phyloP scores from a whole-genome alignment of 2,888 invertebrate species.

The Leistus spinibarbis region DNA sequence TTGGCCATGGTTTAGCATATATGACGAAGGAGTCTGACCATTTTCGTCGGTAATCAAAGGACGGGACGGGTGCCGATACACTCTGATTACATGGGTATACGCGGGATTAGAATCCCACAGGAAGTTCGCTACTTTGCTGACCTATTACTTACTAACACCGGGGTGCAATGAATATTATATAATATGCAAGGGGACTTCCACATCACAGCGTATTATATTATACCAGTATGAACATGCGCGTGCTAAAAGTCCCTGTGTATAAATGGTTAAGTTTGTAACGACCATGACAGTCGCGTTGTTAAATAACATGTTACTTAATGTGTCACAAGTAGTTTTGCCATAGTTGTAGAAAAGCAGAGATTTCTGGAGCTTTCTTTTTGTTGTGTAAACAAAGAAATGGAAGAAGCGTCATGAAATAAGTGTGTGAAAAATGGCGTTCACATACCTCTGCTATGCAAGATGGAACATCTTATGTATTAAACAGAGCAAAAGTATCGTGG shows the following conservation, averaged over 20 bases:
- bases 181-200: slow-evolving; percentile 27
- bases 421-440: not conserved
- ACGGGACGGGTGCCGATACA: slow-evolving; percentile 18
- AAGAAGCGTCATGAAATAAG: not conserved
- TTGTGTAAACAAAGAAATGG: not conserved
- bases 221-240: not conserved
- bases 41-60: slow-evolving; percentile 18
- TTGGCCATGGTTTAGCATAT: not conserved
- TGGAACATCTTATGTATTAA: too few species aligned
- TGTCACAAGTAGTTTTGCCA: not conserved
- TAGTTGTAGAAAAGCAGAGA: not conserved
- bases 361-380: not conserved
- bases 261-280: not conserved
- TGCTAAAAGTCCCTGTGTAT: not conserved
- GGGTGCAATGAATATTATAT: slow-evolving; percentile 37
- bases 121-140: slow-evolving; percentile 34
- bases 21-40: not conserved
- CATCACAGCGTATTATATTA: not conserved
- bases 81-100: slow-evolving; percentile 23
- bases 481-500: too few species aligned
- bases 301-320: not conserved
- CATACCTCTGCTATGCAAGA: not conserved
- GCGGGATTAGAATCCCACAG: slow-evolving; percentile 24
- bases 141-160: slow-evolving; percentile 36
- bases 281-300: not conserved